Evolutionary conservation across 2,888 invertebrate species (phyloP).

Genomic region (Graphium colonna): DNA sequence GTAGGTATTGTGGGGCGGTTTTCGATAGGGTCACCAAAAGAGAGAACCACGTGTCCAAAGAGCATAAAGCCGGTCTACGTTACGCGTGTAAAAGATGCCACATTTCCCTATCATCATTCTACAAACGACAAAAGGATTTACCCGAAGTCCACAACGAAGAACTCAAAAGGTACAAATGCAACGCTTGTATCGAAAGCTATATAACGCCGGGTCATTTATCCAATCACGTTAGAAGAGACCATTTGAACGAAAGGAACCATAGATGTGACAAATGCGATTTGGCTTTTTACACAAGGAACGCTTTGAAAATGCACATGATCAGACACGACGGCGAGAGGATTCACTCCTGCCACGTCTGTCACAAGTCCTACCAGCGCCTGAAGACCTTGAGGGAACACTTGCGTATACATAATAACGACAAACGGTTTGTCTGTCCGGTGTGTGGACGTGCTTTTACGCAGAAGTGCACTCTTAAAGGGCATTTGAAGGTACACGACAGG

Average conservation of each 20-base stretch:
- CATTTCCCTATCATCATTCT: constrained; percentile 62
- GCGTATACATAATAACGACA: constrained; percentile 70
- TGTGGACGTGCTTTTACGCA: constrained; percentile 72
- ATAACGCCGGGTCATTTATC: constrained; percentile 70
- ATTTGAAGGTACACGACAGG: constrained; percentile 65
- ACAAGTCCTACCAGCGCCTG: constrained; percentile 71
- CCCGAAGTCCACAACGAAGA: constrained; percentile 71
- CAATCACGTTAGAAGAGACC: constrained; percentile 66
- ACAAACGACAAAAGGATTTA: constrained; percentile 66
- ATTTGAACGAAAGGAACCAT: constrained; percentile 67
- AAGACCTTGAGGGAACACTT: constrained; percentile 67
- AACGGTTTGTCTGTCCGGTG: constrained; percentile 63
- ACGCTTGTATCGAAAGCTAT: constrained; percentile 68
- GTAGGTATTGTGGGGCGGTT: constrained; percentile 57
- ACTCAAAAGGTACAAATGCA: constrained; percentile 68
- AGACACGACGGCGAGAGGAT: constrained; percentile 77
- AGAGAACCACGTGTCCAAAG: constrained; percentile 69
- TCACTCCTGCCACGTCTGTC: constrained; percentile 71
- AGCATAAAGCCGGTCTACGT: constrained; percentile 64
- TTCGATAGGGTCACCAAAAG: constrained; percentile 68
- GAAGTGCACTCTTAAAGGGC: constrained; percentile 69
- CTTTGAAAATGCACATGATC: constrained; percentile 79
- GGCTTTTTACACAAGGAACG: constrained; percentile 76
- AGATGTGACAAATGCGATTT: constrained; percentile 74
- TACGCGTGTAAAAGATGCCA: constrained; percentile 68